Evolutionary conservation across 2,797 vertebrate species (phyloP).

Genomic region (Artibeus lituratus): DNA sequence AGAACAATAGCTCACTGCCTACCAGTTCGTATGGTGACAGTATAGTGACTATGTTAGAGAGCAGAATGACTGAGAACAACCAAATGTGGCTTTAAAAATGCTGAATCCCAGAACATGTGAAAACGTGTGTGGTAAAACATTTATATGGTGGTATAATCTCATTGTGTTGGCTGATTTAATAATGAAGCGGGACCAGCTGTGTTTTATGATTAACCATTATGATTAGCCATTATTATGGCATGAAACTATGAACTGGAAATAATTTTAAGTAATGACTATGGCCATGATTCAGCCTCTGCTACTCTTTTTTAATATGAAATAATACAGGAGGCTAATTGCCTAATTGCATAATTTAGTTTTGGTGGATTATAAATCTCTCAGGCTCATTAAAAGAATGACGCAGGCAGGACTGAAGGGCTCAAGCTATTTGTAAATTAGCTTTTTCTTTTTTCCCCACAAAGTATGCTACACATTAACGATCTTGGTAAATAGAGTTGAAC

Average conservation of each 20-base stretch:
- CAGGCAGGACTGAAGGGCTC: not conserved
- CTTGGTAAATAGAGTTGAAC: not conserved
- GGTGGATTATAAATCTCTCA: conserved; percentile 14
- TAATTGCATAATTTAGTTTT: conserved; percentile 4
- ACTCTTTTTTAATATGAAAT: not conserved
- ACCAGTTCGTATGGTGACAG: not conserved
- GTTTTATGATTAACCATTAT: not conserved
- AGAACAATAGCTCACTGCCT: not conserved
- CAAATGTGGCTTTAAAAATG: not conserved
- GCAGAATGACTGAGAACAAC: not conserved
- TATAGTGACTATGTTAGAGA: not conserved
- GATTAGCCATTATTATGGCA: not conserved
- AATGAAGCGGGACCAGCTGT: not conserved
- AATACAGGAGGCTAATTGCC: conserved; percentile 4
- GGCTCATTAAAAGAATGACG: conserved; percentile 3
- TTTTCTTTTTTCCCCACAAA: not conserved
- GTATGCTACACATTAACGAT: not conserved
- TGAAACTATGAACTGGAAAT: conserved; percentile 18
- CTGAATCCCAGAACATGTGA: not conserved
- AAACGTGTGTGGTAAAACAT: not conserved
- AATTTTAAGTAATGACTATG: conserved; percentile 16
- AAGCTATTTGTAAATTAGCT: not conserved
- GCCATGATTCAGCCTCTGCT: not conserved
- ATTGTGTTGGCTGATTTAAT: not conserved
- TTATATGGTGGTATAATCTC: not conserved